Conservation (phyloP, 2,113 vertebrate species). For the Helogale parvula region DNA sequence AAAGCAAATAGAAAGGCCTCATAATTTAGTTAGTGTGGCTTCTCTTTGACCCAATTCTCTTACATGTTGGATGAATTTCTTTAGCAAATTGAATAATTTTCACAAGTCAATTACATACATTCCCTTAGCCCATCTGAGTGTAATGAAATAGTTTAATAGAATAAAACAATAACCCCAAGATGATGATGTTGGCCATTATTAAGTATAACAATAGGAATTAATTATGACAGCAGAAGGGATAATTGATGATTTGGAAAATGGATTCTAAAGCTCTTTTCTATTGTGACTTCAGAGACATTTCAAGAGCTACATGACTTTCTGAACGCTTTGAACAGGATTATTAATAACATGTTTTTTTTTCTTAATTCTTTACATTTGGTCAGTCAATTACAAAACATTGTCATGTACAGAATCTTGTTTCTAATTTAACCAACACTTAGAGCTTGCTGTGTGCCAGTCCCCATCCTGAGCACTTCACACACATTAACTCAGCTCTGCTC, state of each 20-base stretch:
- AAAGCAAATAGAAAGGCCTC: neutral
- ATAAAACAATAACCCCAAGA: slow-evolving; percentile 68
- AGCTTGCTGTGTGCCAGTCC: neutral
- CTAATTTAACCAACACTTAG: neutral
- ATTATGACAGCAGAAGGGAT: slow-evolving; percentile 75
- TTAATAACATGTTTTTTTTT: slow-evolving; percentile 62
- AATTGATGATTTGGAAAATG: slow-evolving; percentile 61
- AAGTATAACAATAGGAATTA: slow-evolving; percentile 75
- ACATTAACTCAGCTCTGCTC: neutral
- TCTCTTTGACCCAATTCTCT: slow-evolving; percentile 71
- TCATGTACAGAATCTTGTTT: slow-evolving; percentile 42
- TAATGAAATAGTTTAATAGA: slow-evolving; percentile 63
- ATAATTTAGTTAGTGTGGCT: slow-evolving; percentile 62
- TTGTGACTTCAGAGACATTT: slow-evolving; percentile 68
- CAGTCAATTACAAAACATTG: slow-evolving; percentile 27
- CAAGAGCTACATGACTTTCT: slow-evolving; percentile 54
- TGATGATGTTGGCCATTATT: slow-evolving; percentile 70
- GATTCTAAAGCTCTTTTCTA: neutral
- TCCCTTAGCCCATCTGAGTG: slow-evolving; percentile 51
- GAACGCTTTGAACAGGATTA: slow-evolving; percentile 60
- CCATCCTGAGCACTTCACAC: neutral
- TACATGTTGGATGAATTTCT: slow-evolving; percentile 70
- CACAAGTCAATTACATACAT: slow-evolving; percentile 76
- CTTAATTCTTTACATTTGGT: slow-evolving; percentile 57
- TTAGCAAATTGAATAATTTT: slow-evolving; percentile 79